Base-by-base conservation (phyloP, 2,888 invertebrate species). In the Zootermopsis nevadensis region DNA sequence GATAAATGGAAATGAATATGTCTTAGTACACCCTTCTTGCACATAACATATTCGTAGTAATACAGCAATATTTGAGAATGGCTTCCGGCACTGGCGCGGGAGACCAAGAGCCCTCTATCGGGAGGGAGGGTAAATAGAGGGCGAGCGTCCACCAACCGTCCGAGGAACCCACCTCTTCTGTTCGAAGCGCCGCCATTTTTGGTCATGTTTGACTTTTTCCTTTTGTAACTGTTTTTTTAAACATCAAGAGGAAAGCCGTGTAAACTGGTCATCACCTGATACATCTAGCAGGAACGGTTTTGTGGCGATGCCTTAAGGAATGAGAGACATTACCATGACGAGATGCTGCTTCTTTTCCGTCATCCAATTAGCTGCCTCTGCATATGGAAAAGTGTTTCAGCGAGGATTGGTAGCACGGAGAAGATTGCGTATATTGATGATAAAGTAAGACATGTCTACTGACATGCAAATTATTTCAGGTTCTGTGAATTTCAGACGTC, bases 181-280 rank as follows among this genome's bases (percentile, higher is more conserved):
- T 79, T 79, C 27, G 35, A 79, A 35, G 27, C n/a, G 27, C 79
- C 79, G 55, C 79, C 79, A 79, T 79, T 79, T 79, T 79, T 79
- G 79, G 79, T 79, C 79, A 79, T 79, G 79, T 2, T 66, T 66
- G 35, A 79, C 35, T 66, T 66, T 35, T 74, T 30, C 24, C n/a
- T 33, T 74, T 74, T 22, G 1, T 24, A 74, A n/a, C n/a, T n/a
- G 24, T 74, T 42, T 74, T 33, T 74, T 38, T 74, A n/a, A 74
- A 74, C 33, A 42, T 19, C 33, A 69, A 69, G 69, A 74, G 10
- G 38, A 74, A 74, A 38, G 74, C n/a, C n/a, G n/a, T 74, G 74
- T 74, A 74, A 24, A 74, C 74, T 35, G 74, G 74, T 12, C n/a
- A 42, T 38, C 69, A 69, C 69, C 69, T 69, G 74, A 74, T 74